These are phyloP conservation scores for Stictocephala bisonia DNA, from an alignment of 2,888 invertebrate genomes.

Conservation along the genomic window DNA sequence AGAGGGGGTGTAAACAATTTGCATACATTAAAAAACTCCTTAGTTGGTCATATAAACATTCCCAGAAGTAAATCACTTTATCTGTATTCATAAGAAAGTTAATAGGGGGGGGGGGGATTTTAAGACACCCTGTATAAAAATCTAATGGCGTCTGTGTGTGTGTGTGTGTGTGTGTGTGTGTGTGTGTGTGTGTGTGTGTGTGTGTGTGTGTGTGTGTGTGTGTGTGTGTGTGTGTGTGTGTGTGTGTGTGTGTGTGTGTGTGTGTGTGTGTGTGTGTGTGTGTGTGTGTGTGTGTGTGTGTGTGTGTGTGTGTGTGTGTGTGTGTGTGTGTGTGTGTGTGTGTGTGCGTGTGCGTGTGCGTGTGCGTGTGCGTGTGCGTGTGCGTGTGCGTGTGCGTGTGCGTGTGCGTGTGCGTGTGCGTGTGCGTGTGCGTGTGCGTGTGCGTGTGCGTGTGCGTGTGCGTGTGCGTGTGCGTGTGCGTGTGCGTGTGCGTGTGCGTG, in stretches of 20 bases:
- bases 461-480: too few species aligned
- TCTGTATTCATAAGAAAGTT: too few species aligned
- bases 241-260: constrained; percentile 9
- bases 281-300: background rate
- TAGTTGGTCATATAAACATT: too few species aligned
- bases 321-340: background rate
- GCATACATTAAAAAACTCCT: too few species aligned
- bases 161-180: constrained; percentile 15
- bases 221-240: constrained; percentile 10
- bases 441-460: too few species aligned
- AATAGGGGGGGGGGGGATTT: too few species aligned
- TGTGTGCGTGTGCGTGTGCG: background rate
- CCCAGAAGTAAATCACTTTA: too few species aligned
- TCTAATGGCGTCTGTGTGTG: too few species aligned
- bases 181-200: constrained; percentile 5
- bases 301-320: background rate
- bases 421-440: too few species aligned
- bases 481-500: constrained; percentile 4
- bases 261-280: background rate
- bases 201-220: background rate
- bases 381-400: background rate
- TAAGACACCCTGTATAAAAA: too few species aligned
- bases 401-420: too few species aligned
- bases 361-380: background rate
- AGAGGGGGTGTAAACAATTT: too few species aligned